Percentiles rank a stretch among this genome's conserved stretches.
Conservation (phyloP, 2,113 vertebrate species). For the Myotis yumanensis region DNA sequence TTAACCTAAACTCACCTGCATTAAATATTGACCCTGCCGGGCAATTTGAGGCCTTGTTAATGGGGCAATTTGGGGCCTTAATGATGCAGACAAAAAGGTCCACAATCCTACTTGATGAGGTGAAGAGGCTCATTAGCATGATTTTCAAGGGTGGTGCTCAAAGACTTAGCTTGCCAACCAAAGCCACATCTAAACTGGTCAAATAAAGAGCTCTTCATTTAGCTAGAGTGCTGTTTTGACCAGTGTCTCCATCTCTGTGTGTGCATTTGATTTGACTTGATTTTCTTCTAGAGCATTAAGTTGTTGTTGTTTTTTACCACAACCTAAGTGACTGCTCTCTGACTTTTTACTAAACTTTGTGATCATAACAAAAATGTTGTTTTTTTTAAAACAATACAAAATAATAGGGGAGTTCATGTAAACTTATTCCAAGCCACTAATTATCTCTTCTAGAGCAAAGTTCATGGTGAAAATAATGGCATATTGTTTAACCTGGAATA, state of each 20-base stretch:
- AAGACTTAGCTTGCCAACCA: constrained; percentile 76
- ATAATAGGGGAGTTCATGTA: neutral
- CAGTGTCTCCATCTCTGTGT: constrained; percentile 3
- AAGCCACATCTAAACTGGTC: constrained; percentile 72
- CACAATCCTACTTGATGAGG: constrained; percentile 80
- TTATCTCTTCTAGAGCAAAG: neutral
- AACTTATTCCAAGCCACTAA: neutral
- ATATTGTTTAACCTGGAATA: constrained; percentile 33
- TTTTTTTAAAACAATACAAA: constrained; percentile 24
- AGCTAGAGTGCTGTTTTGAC: constrained; percentile 59
- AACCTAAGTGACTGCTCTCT: neutral
- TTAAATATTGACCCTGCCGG: constrained; percentile 79
- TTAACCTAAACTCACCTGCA: constrained; percentile 81
- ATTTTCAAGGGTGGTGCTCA: constrained; percentile 79
- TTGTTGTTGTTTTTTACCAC: neutral
- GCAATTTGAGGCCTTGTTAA: constrained; percentile 79
- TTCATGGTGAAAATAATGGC: constrained; percentile 17
- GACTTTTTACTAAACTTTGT: neutral
- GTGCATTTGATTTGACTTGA: constrained; percentile 8
- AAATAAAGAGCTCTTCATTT: constrained; percentile 76
- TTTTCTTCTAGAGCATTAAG: neutral
- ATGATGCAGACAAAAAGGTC: constrained; percentile 80
- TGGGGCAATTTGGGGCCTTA: constrained; percentile 82
- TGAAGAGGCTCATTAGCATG: constrained; percentile 80
- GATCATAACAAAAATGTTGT: neutral